Evolutionary conservation across 2,888 invertebrate genomes (phyloP).

Genomic region (Trachelus tabidus): DNA sequence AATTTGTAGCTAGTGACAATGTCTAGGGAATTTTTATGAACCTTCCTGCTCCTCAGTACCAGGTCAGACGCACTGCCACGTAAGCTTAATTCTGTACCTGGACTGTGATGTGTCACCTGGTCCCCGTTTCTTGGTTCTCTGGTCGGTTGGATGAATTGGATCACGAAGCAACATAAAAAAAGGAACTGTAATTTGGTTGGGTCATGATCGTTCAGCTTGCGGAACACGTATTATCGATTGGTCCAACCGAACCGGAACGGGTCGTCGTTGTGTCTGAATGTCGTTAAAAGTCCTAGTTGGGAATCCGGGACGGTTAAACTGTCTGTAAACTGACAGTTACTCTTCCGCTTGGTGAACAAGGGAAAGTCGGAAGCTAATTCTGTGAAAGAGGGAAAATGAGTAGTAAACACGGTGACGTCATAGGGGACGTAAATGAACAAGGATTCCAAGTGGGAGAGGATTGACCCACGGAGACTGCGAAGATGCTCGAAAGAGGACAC

Average conservation of each 20-base stretch:
- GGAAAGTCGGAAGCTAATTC: not conserved
- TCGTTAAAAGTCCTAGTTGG: not conserved
- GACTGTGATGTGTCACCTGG: not conserved
- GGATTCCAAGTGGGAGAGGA: not conserved
- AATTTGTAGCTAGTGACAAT: not conserved
- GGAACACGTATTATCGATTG: not conserved
- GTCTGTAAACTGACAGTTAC: conserved; percentile 8
- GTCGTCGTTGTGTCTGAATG: not conserved
- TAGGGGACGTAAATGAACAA: not conserved
- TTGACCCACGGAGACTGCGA: not conserved
- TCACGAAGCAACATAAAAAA: not conserved
- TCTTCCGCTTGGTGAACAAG: not conserved
- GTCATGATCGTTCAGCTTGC: not conserved
- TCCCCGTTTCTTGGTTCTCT: not conserved
- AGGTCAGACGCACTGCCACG: not conserved
- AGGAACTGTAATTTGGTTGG: not conserved
- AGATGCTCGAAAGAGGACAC: not conserved
- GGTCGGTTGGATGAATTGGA: not conserved
- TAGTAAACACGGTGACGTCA: not conserved
- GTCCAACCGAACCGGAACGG: not conserved
- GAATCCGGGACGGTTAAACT: conserved; percentile 1
- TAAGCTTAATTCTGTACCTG: not conserved
- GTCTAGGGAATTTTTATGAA: not conserved
- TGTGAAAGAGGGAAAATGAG: not conserved
- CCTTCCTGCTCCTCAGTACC: not conserved